Percentiles rank a stretch among this genome's conserved stretches.
Conservation (phyloP, 2,797 vertebrate species). For the Coregonus ussuriensis region DNA sequence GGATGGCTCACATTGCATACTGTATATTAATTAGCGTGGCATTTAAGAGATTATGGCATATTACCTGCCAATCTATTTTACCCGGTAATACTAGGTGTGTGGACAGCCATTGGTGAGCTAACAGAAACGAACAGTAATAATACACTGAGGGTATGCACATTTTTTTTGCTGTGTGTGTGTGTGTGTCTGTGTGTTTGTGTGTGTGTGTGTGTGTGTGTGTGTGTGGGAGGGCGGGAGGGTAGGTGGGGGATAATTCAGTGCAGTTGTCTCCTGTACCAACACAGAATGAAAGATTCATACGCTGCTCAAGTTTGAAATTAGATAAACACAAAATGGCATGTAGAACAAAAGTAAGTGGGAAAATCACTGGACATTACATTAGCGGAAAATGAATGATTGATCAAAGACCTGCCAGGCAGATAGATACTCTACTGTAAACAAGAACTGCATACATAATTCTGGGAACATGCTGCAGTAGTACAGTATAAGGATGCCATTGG, state of each 20-base stretch:
- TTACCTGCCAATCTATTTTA: too few species aligned
- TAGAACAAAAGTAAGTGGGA: conserved; percentile 20
- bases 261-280: conserved; percentile 10
- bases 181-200: too few species aligned
- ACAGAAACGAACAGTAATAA: too few species aligned
- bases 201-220: too few species aligned
- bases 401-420: conserved; percentile 4
- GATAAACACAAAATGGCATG: conserved; percentile 22
- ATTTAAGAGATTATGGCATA: too few species aligned
- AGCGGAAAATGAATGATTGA: conserved; percentile 16
- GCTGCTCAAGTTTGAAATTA: conserved; percentile 11
- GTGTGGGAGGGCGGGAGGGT: neutral
- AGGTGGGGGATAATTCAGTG: conserved; percentile 23
- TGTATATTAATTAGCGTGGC: too few species aligned
- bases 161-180: too few species aligned
- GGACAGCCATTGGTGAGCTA: too few species aligned
- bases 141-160: too few species aligned
- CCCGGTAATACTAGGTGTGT: too few species aligned
- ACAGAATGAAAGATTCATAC: conserved; percentile 29
- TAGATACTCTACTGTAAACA: conserved; percentile 1
- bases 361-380: conserved; percentile 16
- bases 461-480: conserved; percentile 1
- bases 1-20: too few species aligned
- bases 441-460: neutral
- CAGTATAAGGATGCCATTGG: neutral